Base-by-base conservation (phyloP, 2,888 invertebrate genomes). In the Chloromyia formosa region DNA sequence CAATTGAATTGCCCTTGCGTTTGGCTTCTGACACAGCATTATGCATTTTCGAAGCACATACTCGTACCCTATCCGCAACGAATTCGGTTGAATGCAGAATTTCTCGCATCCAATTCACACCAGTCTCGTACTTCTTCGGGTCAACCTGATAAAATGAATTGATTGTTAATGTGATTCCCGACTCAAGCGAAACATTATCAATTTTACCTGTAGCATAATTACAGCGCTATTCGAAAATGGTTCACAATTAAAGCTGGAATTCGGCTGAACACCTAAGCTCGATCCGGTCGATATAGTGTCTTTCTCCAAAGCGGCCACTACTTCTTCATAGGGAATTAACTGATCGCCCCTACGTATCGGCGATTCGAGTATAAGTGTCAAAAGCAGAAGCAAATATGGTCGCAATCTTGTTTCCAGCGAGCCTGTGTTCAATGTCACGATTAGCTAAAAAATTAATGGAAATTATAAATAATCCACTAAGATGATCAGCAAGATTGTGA, bases 21-120 rank as follows among this genome's bases (percentile, higher is more conserved):
- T 93, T 93, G 73, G 90, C 88, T 83, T 92, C 91, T 0, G 94
- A 88, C 0, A 94, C 92, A 77, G 94, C 93, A 79, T 94, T 95
- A 64, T 92, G 88, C 86, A 96, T 89, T 83, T 95, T 93, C 77
- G 91, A 91, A 0, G 93, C 92, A 78, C 94, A 91, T 27, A 94
- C 91, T 80, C 91, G 89, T 61, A 95, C 83, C 77, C 95, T 87
- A 69, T 94, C 94, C 14, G 89, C 88, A 0, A 90, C 91, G 79
- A 95, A 89, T 78, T 90, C 88, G 0, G 92, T 90, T 7, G 90
- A 84, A 80, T 90, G 93, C 40, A 96, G 82, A 35, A 96, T 86
- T 80, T 95, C 93, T 78, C 90, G 88, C 71, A 95, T 83, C 90
- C 94, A 95, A 71, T 90, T 87, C 12, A 96, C 89, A 0, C 94